Percentiles rank a stretch among this genome's conserved stretches.
These are phyloP conservation scores for Ariopsis seemanni DNA, from an alignment of 2,113 vertebrate species.

Conservation along the genomic window DNA sequence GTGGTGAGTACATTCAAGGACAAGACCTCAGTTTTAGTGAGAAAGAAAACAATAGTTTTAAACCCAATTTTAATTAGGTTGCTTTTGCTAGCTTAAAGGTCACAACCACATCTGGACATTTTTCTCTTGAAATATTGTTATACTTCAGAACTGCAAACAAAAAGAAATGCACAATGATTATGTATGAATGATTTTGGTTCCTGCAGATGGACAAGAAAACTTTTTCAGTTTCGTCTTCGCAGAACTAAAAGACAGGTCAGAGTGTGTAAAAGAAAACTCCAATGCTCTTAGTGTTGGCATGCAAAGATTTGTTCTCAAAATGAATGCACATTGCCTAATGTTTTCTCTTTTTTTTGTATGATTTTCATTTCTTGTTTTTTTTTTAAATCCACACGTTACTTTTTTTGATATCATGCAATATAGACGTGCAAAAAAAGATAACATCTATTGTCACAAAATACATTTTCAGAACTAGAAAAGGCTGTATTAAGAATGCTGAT, in stretches of 20 bases:
- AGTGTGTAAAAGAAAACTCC: constrained; percentile 66
- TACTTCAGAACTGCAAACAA: constrained; percentile 15
- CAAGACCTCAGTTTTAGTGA: constrained; percentile 60
- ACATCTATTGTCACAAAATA: constrained; percentile 84
- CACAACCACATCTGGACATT: constrained; percentile 55
- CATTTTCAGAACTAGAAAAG: constrained; percentile 81
- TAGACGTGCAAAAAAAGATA: constrained; percentile 82
- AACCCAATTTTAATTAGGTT: constrained; percentile 37
- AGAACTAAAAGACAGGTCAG: constrained; percentile 59
- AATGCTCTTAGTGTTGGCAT: constrained; percentile 73
- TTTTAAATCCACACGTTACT: constrained; percentile 73
- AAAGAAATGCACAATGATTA: constrained; percentile 37
- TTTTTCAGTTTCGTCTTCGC: constrained; percentile 50
- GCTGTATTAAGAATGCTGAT: constrained; percentile 77
- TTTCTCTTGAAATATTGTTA: constrained; percentile 25
- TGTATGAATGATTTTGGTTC: constrained; percentile 55
- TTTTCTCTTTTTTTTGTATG: constrained; percentile 56
- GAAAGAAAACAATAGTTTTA: constrained; percentile 46
- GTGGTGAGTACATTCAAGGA: constrained; percentile 73
- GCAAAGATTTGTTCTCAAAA: constrained; percentile 74
- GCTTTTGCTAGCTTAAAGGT: constrained; percentile 53
- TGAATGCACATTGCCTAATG: constrained; percentile 70
- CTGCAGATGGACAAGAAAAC: constrained; percentile 50
- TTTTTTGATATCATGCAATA: constrained; percentile 83
- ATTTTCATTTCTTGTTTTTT: constrained; percentile 63